Evolutionary conservation across 2,797 vertebrate genomes (phyloP), one percentile per base, ranked within the genome.

Genomic region (Oceanodroma leucorhoa): DNA sequence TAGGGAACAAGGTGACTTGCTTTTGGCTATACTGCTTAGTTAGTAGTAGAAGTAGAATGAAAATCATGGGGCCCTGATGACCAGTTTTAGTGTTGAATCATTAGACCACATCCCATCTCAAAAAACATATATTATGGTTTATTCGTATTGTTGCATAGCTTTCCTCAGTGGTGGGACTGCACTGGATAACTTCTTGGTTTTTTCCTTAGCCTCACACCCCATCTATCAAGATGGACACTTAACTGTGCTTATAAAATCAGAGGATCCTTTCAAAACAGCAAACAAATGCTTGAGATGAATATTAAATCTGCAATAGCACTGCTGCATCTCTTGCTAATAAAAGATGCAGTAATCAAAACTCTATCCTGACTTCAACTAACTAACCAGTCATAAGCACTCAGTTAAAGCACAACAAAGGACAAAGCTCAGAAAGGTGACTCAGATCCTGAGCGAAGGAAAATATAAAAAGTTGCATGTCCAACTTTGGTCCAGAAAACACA

Each of bases 181-280:
- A 14, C 0, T 50, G 29, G 2, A 10, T 45, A 51, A 36, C 2
- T 81, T 55, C 12, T 57, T 45, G 18, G 5, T 16, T 3, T 79
- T 6, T 19, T 61, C 36, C 40, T 79, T 32, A 70, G 3, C n/a
- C 27, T 79, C 14, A 36, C 2, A 29, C 1, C 1, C 3, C 21
- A 2, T 26, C 2, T 24, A 58, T 62, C 10, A 46, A 72, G 43
- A 55, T 32, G 22, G 62, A 65, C 46, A 51, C 27, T 10, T 50
- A 84, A 22, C 20, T 46, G 4, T 23, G 30, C 10, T 64, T 82
- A 29, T 17, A 48, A 76, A 90, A 84, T 51, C 46, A 92, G 20
- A 62, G 9, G 11, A 46, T 62, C 16, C 38, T 89, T 87, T 62
- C 14, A 32, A 75, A 94, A 36, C 14, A 66, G 24, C 0, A 3